Base-by-base conservation (phyloP, 1,140 invertebrate genomes). In the Drosophila elegans region DNA sequence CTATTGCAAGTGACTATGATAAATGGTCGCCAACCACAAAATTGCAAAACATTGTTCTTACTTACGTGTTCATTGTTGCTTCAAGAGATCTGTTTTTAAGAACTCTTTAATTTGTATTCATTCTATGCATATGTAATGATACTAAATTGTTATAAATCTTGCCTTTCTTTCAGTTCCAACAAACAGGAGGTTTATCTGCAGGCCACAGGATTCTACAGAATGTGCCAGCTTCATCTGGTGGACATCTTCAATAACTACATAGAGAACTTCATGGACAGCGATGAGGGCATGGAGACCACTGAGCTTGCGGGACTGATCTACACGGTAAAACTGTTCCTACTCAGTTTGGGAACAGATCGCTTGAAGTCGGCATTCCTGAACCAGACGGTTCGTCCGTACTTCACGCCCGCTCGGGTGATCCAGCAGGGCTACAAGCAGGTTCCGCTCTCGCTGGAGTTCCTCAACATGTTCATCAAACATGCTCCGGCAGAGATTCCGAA, bases 231-330 rank as follows among this genome's bases (percentile, higher is more conserved):
- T 2, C 84, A 89, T 39, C 32, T 91, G 11, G 77, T 91, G 9
- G 91, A 92, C n/a, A 91, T 92, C 21, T 92, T 91, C n/a, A 83
- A 75, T 16, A 78, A 91, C 29, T 91, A 86, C 21, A 79, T 92
- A 16, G 64, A 62, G 21, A 52, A 78, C 13, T 71, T 78, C 11
- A 61, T 56, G 32, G 53, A 67, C 11, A 46, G 9, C 12, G 72
- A 73, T 4, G 63, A 78, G n/a, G 36, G 10, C 6, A 67, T 59
- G 59, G 69, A 78, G 21, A 42, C 64, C 2, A 4, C 77, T 3
- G 76, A 91, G 49, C 59, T 92, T 7, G 56, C 72, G 25, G 91
- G 91, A 0, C 52, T 92, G 12, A 91, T 92, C 25, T 92, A 92
- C 36, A 90, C 90, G 0, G 91, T 91, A 0, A 92, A 91, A 52